Percentiles rank a stretch among this genome's conserved stretches.
phyloP scores from a whole-genome alignment of 2,888 invertebrate genomes.

The Azorinus chamasolen region DNA sequence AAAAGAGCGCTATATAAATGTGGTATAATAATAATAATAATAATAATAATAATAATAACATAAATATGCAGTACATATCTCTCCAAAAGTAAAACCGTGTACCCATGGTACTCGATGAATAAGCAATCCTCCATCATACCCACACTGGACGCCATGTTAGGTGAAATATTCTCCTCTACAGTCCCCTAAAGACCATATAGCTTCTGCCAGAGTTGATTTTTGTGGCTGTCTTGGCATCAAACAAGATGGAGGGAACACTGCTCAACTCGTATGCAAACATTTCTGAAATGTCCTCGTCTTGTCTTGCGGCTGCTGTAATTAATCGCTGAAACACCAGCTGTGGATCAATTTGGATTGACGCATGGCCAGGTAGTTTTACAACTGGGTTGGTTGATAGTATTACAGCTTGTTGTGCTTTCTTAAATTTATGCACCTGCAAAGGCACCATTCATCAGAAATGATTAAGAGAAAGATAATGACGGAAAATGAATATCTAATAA shows the following conservation, averaged over 20 bases:
- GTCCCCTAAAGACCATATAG: slow-evolving; percentile 35
- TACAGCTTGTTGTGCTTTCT: neutral
- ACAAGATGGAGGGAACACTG: slow-evolving; percentile 39
- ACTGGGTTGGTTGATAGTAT: neutral
- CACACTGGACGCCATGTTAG: neutral
- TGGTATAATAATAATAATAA: no score
- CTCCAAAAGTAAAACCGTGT: slow-evolving; percentile 26
- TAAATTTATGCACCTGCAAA: neutral
- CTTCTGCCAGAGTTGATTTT: slow-evolving; percentile 38
- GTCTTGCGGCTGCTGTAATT: slow-evolving; percentile 6
- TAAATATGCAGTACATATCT: slow-evolving; percentile 29
- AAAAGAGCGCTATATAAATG: no score
- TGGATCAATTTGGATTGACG: slow-evolving; percentile 21
- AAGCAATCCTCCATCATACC: slow-evolving; percentile 55
- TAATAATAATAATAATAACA: no score
- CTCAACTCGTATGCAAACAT: slow-evolving; percentile 24
- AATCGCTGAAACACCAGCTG: slow-evolving; percentile 27
- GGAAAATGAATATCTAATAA: no score
- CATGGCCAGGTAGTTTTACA: slow-evolving; percentile 3
- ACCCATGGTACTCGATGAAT: slow-evolving; percentile 53
- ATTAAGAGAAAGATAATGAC: no score
- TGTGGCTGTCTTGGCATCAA: slow-evolving; percentile 40
- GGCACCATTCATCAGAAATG: no score
- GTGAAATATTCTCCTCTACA: slow-evolving; percentile 7
- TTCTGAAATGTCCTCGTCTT: neutral